Evolutionary conservation across 1,140 invertebrate species (phyloP).

Genomic region (Cheumatopsyche charites): DNA sequence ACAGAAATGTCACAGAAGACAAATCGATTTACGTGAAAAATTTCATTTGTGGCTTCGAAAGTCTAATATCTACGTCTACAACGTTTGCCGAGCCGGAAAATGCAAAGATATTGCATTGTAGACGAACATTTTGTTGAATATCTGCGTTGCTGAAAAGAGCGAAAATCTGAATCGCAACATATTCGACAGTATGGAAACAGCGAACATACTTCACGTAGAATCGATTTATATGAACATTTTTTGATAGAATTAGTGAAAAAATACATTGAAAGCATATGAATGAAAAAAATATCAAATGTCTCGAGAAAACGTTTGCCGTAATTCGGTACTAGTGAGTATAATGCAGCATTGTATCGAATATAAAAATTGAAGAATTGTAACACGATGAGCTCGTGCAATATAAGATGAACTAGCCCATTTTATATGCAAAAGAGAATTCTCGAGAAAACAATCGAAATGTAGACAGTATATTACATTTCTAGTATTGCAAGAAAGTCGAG

Average conservation of each 20-base stretch:
- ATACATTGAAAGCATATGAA: no score
- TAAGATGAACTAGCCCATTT: background rate
- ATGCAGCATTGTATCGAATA: background rate
- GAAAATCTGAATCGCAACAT: no score
- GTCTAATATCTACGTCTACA: background rate
- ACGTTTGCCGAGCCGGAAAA: background rate
- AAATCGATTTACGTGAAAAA: background rate
- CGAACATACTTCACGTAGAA: no score
- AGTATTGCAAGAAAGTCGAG: background rate
- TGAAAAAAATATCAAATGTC: no score
- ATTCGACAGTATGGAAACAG: no score
- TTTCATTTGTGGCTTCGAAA: background rate
- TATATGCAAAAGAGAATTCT: background rate
- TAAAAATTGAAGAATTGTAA: constrained; percentile 5
- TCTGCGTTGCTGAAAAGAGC: no score
- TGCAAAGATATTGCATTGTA: constrained; percentile 11
- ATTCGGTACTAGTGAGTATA: background rate
- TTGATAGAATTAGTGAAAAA: no score
- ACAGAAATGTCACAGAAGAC: background rate
- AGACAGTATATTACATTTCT: no score
- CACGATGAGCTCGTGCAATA: background rate
- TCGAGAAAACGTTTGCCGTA: no score
- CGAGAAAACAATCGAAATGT: constrained; percentile 12
- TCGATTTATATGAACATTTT: no score
- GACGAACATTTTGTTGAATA: background rate